Evolutionary conservation across 2,797 vertebrate genomes (phyloP).

Genomic region (Anguilla anguilla): DNA sequence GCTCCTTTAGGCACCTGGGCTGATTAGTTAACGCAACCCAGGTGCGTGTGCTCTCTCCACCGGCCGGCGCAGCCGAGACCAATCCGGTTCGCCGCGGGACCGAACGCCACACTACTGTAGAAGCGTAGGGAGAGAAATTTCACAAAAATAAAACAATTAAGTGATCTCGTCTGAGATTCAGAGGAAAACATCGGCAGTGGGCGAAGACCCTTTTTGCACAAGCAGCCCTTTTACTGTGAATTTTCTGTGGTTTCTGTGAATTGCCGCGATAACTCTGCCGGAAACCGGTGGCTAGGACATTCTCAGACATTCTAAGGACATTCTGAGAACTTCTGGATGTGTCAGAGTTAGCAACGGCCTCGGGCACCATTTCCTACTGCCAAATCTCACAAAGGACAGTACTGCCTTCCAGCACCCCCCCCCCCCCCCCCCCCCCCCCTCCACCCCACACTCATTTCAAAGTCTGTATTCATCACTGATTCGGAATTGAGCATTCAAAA

Average conservation of each 20-base stretch:
- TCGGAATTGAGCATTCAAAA: background rate
- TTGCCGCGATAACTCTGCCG: background rate
- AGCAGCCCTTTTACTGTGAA: background rate
- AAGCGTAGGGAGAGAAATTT: background rate
- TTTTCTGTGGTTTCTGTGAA: background rate
- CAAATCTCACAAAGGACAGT: background rate
- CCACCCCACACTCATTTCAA: background rate
- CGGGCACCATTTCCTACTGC: background rate
- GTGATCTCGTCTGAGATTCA: background rate
- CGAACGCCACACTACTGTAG: background rate
- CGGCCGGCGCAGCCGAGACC: no score
- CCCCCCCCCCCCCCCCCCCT: background rate
- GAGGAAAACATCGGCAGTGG: background rate
- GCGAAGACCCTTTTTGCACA: background rate
- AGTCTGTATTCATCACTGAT: conserved; percentile 2
- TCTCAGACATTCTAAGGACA: background rate
- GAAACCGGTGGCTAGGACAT: background rate
- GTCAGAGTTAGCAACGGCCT: background rate
- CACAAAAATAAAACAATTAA: background rate
- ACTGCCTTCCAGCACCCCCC: background rate
- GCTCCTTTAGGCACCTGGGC: no score
- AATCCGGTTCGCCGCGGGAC: no score
- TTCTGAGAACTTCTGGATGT: background rate
- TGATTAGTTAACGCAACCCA: no score
- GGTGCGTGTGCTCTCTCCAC: no score